phyloP scores from a whole-genome alignment of 2,888 invertebrate genomes.

The Hydropsyche betteni region DNA sequence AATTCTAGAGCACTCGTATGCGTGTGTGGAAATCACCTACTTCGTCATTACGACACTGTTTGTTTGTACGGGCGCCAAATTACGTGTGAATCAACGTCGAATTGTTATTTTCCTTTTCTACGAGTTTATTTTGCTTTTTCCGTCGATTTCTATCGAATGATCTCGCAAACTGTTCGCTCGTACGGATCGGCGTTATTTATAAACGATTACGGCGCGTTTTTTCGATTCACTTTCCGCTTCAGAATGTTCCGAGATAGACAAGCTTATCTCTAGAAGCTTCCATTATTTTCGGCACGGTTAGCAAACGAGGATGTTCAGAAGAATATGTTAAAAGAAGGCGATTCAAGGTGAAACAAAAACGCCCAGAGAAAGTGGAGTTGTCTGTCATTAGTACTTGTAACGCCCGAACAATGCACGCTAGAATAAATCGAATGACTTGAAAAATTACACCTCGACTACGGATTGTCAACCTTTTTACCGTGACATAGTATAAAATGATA shows the following conservation, averaged over 20 bases:
- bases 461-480: constrained; percentile 12
- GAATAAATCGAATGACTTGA: neutral
- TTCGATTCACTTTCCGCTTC: no score
- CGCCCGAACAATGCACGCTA: constrained; percentile 10
- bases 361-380: constrained; percentile 23
- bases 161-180: no score
- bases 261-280: no score
- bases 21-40: neutral
- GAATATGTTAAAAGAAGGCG: constrained; percentile 4
- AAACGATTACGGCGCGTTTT: no score
- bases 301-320: constrained; percentile 4
- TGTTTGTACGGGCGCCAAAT: neutral
- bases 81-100: neutral
- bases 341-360: constrained; percentile 20
- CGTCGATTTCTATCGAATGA: no score
- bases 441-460: neutral
- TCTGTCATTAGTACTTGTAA: constrained; percentile 21
- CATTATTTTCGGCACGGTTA: neutral
- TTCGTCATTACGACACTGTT: constrained; percentile 4
- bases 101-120: constrained; percentile 6
- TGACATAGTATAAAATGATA: neutral
- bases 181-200: no score
- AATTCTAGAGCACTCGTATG: no score
- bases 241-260: no score
- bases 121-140: no score